Conservation (phyloP, 2,113 vertebrate genomes). For the Carassius carassius region DNA sequence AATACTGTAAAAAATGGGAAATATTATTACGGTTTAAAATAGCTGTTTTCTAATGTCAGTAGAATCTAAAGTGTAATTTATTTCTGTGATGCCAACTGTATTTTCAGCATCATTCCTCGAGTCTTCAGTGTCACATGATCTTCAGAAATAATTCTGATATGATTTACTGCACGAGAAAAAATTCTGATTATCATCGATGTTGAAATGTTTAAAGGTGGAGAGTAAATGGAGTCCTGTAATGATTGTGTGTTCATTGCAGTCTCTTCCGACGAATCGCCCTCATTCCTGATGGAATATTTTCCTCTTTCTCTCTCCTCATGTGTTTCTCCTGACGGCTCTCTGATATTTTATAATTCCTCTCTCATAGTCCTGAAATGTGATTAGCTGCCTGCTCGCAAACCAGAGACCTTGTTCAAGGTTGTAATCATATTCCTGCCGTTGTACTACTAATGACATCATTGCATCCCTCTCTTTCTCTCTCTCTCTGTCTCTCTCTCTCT, state of each 20-base stretch:
- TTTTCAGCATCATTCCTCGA: no score
- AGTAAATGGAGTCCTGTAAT: background rate
- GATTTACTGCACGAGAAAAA: no score
- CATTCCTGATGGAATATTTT: background rate
- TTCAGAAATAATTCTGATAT: no score
- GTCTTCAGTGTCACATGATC: no score
- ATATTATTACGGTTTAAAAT: no score
- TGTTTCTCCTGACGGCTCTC: background rate
- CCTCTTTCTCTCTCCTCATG: background rate
- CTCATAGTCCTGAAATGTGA: constrained; percentile 23
- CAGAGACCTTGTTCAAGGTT: constrained; percentile 33
- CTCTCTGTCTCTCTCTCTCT: background rate
- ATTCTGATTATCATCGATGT: no score
- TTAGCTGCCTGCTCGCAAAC: background rate
- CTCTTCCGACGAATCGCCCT: background rate
- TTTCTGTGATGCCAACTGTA: no score
- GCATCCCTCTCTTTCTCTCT: background rate
- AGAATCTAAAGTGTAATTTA: no score
- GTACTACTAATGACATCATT: constrained; percentile 19
- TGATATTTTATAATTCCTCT: constrained; percentile 15
- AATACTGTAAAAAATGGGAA: no score
- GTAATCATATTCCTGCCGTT: constrained; percentile 37
- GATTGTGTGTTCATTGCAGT: background rate
- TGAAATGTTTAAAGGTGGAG: background rate
- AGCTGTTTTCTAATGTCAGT: no score